Evolutionary conservation across 1,140 invertebrate species (phyloP), one percentile per base, ranked within the genome.

Genomic region (Drosophila fuyamai): DNA sequence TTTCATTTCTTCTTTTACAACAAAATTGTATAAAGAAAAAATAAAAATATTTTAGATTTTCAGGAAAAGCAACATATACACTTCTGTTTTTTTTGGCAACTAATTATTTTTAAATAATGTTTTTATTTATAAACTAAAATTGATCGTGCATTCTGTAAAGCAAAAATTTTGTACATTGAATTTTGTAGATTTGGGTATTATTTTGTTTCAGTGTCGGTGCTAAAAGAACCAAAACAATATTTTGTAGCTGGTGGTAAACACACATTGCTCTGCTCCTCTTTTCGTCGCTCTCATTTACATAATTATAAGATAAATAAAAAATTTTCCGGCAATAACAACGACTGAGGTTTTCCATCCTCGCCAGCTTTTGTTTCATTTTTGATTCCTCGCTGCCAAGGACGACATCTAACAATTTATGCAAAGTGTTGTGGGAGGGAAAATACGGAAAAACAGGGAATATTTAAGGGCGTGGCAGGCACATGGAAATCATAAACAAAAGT

Each of bases 241-340:
- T 54, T 38, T 60, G 23, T 44, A 14, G 16, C 7, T 27, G 43
- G 35, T 16, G 43, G 50, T 35, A 50, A 38, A 35, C 44, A 27
- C 54, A 59, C 65, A 59, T 10, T 44, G 50, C 51, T 16, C 12
- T 35, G 8, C 36, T 13, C 48, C 12, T 18, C 29, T 8, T 16
- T 14, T 12, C 14, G 44, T 36, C 47, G 27, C 58, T 50, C 18
- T 58, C 63, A 88, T 88, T 88, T 89, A 54, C 83, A 88, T 88
- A 88, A 88, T 88, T 88, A 88, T 77, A 88, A 89, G 83, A 89
- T 88, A 88, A 88, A 88, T 89, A 83, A 88, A 72, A 72, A 89
- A 82, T 83, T 77, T 67, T 73, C 60, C 84, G 83, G 81, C 72
- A 89, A 80, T 73, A 89, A 88, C 79, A 83, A 54, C 51, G 41